Conservation (phyloP, 2,113 vertebrate species). For the Piaya cayana region DNA sequence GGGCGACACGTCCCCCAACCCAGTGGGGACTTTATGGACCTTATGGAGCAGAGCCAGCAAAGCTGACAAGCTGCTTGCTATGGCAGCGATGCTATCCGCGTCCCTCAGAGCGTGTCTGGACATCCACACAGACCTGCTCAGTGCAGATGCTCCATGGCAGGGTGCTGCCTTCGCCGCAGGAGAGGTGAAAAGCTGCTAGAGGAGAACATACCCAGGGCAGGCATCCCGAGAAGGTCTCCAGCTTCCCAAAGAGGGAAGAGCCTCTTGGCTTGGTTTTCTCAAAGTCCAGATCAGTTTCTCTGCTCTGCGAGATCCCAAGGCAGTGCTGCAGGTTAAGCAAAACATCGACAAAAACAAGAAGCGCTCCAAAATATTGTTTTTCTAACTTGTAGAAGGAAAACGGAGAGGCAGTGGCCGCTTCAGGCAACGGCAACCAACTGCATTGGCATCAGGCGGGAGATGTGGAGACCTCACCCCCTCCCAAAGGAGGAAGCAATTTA, state of each 20-base stretch:
- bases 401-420: constrained; percentile 47
- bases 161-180: neutral
- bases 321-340: neutral
- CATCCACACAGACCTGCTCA: neutral
- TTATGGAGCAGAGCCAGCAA: neutral
- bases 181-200: neutral
- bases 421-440: constrained; percentile 40
- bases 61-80: neutral
- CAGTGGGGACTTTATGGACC: neutral
- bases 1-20: neutral
- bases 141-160: neutral
- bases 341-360: neutral
- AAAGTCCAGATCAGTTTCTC: neutral
- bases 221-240: neutral
- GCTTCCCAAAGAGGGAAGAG: neutral
- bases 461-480: constrained; percentile 42
- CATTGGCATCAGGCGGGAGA: neutral
- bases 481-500: constrained; percentile 66
- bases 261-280: neutral
- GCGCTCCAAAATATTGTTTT: neutral
- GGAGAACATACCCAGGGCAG: neutral
- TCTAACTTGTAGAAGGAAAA: constrained; percentile 33
- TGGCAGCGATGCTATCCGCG: neutral
- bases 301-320: neutral
- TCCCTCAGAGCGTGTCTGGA: neutral